Base-by-base conservation (phyloP, 2,113 vertebrate species). In the Elephantulus edwardii region DNA sequence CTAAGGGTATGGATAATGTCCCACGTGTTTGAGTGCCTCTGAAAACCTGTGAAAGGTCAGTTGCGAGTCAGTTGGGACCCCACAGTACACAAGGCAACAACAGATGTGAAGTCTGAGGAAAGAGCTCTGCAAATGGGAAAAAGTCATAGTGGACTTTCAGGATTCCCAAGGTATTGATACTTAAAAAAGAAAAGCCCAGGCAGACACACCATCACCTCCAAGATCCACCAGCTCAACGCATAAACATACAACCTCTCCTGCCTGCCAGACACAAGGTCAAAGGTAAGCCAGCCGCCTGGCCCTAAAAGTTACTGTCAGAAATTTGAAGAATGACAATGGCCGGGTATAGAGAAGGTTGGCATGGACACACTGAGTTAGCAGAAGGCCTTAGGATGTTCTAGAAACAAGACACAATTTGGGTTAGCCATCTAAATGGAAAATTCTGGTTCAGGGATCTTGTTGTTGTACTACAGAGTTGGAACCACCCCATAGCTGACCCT, bases 71-170 rank as follows among this genome's bases (percentile, higher is more conserved):
- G n/a, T n/a, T n/a, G n/a, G n/a, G n/a, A n/a, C n/a, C n/a, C n/a
- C n/a, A n/a, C n/a, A n/a, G n/a, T n/a, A n/a, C n/a, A n/a, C n/a
- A n/a, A n/a, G n/a, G n/a, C n/a, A n/a, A n/a, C n/a, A n/a, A n/a
- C n/a, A n/a, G n/a, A n/a, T n/a, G n/a, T 85, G 87, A 92, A 88
- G 75, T 42, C n/a, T 10, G 68, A 54, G 24, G 13, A 9, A 90
- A 50, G 46, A 71, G 38, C 56, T 91, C 74, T 88, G 54, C 70
- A 62, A 48, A 22, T 38, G 19, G 50, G n/a, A n/a, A 74, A 89
- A 83, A 72, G n/a, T 8, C 17, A 81, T 17, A 81, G 28, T n/a
- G n/a, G n/a, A n/a, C n/a, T n/a, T n/a, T n/a, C n/a, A n/a, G n/a
- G n/a, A n/a, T n/a, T n/a, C 6, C 44, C 42, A 90, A 76, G 20